Percentiles rank a stretch among this genome's conserved stretches.
phyloP scores from a whole-genome alignment of 2,113 vertebrate species.

The Gopherus flavomarginatus region DNA sequence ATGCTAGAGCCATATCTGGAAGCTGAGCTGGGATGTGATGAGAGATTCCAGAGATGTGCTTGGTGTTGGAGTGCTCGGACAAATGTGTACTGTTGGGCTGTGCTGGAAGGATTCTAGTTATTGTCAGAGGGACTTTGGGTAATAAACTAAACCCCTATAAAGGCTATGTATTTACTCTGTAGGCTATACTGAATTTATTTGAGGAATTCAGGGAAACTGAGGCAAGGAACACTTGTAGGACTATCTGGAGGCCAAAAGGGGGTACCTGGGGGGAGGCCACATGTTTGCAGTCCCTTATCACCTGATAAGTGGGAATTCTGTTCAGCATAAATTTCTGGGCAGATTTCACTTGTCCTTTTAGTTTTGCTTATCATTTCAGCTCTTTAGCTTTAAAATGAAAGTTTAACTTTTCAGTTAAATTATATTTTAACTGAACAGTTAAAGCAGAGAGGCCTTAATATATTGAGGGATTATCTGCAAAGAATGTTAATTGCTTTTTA shows the following conservation, averaged over 20 bases:
- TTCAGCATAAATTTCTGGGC: neutral
- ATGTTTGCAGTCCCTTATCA: neutral
- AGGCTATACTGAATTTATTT: neutral
- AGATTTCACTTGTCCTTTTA: neutral
- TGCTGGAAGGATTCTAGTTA: neutral
- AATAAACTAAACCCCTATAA: neutral
- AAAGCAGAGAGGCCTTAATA: neutral
- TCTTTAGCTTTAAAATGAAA: neutral
- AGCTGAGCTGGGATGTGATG: neutral
- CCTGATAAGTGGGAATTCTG: neutral
- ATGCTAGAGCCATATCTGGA: neutral
- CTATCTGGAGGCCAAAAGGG: neutral
- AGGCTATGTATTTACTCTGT: neutral
- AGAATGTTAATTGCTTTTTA: neutral
- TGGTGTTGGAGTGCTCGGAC: neutral
- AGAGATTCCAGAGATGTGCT: neutral
- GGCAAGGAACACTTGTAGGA: neutral
- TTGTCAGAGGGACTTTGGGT: neutral
- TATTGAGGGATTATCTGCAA: slow-evolving; percentile 18
- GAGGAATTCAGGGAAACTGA: neutral
- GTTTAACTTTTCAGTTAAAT: slow-evolving; percentile 21
- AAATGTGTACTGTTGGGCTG: neutral
- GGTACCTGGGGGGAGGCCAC: neutral
- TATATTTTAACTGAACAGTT: neutral
- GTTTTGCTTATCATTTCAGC: neutral